Evolutionary conservation across 2,113 vertebrate species (phyloP).

Genomic region (Polyodon spathula): DNA sequence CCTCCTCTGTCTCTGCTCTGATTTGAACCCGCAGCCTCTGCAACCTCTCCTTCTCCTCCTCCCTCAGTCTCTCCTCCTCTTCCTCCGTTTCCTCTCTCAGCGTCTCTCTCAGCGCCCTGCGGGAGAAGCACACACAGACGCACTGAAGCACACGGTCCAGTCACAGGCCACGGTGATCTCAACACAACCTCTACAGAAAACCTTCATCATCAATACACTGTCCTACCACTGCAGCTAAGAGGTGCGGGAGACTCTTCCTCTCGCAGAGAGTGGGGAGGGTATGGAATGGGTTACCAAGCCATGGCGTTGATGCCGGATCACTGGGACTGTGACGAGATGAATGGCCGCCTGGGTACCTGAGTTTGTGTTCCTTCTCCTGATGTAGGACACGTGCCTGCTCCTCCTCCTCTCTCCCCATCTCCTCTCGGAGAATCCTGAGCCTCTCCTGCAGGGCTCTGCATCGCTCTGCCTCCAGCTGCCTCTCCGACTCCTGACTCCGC

Average conservation of each 20-base stretch:
- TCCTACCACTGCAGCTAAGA: not conserved
- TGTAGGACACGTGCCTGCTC: constrained; percentile 48
- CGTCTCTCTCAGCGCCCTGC: constrained; percentile 53
- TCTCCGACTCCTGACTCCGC: constrained; percentile 21
- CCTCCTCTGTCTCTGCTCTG: constrained; percentile 30
- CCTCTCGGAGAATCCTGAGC: constrained; percentile 35
- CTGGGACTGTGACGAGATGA: too few species aligned
- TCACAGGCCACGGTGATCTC: not conserved
- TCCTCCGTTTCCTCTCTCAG: constrained; percentile 47
- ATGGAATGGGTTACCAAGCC: too few species aligned
- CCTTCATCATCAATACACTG: constrained; percentile 8
- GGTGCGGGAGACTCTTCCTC: too few species aligned
- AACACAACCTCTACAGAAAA: not conserved
- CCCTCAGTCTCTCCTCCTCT: constrained; percentile 50
- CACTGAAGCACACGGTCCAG: not conserved
- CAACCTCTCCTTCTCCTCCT: constrained; percentile 42
- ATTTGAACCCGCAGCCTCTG: constrained; percentile 44
- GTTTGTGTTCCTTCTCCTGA: constrained; percentile 53
- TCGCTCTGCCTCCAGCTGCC: constrained; percentile 30
- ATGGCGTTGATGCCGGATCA: too few species aligned
- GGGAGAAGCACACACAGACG: constrained; percentile 5
- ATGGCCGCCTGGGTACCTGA: too few species aligned
- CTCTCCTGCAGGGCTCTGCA: constrained; percentile 25
- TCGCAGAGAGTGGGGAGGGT: too few species aligned
- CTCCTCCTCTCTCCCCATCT: constrained; percentile 43